Evolutionary conservation across 2,113 vertebrate genomes (phyloP), one percentile per base, ranked within the genome.

Genomic region (Cyprinodon variegatus): DNA sequence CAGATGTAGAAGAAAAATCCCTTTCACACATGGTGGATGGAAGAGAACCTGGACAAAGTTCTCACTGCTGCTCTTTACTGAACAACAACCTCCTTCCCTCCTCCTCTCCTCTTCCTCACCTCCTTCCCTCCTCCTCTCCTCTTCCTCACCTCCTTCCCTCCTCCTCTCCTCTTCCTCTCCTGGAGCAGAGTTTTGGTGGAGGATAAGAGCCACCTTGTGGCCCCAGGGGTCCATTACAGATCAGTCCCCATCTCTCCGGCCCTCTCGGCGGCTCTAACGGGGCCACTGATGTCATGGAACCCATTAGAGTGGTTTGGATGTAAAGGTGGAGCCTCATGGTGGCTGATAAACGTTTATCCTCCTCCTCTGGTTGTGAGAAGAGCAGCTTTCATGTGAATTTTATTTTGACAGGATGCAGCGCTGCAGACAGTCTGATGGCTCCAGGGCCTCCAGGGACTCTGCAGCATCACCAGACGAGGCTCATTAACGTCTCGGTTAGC

Each of bases 121-220:
- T 36, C 22, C 36, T 39, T 65, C 69, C 40, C 45, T 20, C 20
- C 15, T 20, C 29, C 15, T 46, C 62, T 61, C 57, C 20, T 69
- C 61, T 12, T 29, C 62, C 53, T 46, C 46, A 29, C 4, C 70
- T 68, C 46, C 17, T 17, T 13, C 63, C 40, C 48, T 37, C n/a
- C 76, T 40, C 46, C n/a, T n/a, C 2, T 45, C 11, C 43, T 11
- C 3, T 61, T 36, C 68, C 75, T 11, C 57, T 40, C 61, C 59
- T 57, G 37, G 39, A 29, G 17, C 4, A 41, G 15, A 9, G 79
- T 50, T 81, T 17, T n/a, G 38, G 65, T 93, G 87, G 93, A 91
- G 86, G 79, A 79, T 65, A 88, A 93, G 94, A 90, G 94, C 91
- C 94, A 83, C 87, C 94, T 89, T 79, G 90, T 94, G 94, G 89